Evolutionary conservation across 2,797 vertebrate genomes (phyloP), one percentile per base, ranked within the genome.

Genomic region (Pipistrellus kuhlii): DNA sequence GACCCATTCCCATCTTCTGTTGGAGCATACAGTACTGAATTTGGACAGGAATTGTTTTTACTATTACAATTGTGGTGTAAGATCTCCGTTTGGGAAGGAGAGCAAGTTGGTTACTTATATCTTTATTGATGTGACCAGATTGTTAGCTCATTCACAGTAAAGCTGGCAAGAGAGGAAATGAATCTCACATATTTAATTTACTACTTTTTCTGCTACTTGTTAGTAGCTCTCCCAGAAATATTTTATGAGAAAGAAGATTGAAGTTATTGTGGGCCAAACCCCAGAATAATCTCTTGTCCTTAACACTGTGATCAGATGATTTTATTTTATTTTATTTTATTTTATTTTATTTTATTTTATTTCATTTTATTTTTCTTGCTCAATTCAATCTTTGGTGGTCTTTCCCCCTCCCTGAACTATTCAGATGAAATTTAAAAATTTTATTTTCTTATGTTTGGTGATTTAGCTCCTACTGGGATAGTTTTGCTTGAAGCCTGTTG

Each of bases 401-500:
- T 44, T 3, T 6, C 4, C 11, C 5, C 27, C 21, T 8, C 23
- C 15, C 25, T 17, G 10, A 71, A n/a, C 9, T 35, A 59, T 35
- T 89, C 14, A 82, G 44, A 59, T 82, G 69, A 81, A 48, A 66
- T 69, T 73, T 72, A 32, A 0, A 38, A 23, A 0, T 27, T 93
- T 66, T 88, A 10, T n/a, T 90, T 73, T 88, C 14, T 84, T 76
- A 15, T 25, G 44, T 90, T 86, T 86, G 71, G 51, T 88, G 44
- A 14, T 78, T 7, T 30, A 62, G 4, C 53, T n/a, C 18, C 20
- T 48, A 0, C 12, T 69, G 44, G 64, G 35, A 15, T 5, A 38
- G 5, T 85, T 88, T 96, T 84, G 59, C 84, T 89, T 69, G 59
- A 88, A 76, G 77, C 46, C 32, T 88, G 12, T 71, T 93, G 38